phyloP scores from a whole-genome alignment of 2,888 invertebrate species.

The Lomographa bimaculata region DNA sequence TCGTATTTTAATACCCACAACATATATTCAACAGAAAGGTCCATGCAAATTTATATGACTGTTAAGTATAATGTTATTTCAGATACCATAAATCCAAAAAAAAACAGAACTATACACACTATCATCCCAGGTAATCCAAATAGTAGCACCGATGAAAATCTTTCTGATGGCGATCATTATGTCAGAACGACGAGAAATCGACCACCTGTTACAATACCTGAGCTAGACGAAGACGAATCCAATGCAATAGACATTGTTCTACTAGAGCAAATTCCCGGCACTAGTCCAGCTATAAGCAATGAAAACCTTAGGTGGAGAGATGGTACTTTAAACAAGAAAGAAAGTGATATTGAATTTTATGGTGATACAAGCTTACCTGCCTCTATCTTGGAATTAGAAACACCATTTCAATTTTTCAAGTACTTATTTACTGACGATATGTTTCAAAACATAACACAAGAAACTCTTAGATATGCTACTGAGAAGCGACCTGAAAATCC shows the following conservation, averaged over 20 bases:
- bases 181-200: not conserved
- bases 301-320: slow-evolving; percentile 6
- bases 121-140: not conserved
- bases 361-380: slow-evolving; percentile 9
- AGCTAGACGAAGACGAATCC: slow-evolving; percentile 5
- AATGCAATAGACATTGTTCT: slow-evolving; percentile 2
- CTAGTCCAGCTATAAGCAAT: not conserved
- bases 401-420: slow-evolving; percentile 13
- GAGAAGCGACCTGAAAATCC: slow-evolving; percentile 11
- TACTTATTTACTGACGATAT: slow-evolving; percentile 16
- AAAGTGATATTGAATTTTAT: slow-evolving; percentile 1
- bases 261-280: not conserved
- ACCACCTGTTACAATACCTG: not conserved
- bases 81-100: no score
- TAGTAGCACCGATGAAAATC: slow-evolving; percentile 5
- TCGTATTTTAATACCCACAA: no score
- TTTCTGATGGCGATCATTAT: slow-evolving; percentile 2
- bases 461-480: slow-evolving; percentile 9
- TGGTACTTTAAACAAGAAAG: slow-evolving; percentile 3
- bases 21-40: no score
- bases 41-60: no score
- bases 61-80: no score
- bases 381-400: slow-evolving; percentile 6
- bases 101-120: no score
- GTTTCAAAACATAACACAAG: slow-evolving; percentile 6